Percentiles rank a stretch among this genome's conserved stretches.
These are phyloP conservation scores for Sepioteuthis lessoniana DNA, from an alignment of 2,888 invertebrate species.

Conservation along the genomic window DNA sequence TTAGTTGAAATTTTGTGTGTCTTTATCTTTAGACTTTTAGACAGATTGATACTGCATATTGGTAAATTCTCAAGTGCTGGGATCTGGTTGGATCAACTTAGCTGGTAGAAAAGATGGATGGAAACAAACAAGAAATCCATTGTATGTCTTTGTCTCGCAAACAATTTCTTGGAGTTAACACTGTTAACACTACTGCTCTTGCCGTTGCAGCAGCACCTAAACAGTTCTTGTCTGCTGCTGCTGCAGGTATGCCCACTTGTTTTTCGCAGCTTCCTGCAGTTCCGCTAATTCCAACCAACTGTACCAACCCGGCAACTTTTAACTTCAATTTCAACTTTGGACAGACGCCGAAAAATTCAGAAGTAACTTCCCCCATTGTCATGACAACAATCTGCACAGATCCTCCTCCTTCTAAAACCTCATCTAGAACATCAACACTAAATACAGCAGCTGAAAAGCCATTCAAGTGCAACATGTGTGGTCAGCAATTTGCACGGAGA, in stretches of 20 bases:
- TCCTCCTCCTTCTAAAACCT: background rate
- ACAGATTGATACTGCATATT: too few relatives aligned
- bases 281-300: background rate
- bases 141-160: slow-evolving; percentile 8
- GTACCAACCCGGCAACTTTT: background rate
- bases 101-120: background rate
- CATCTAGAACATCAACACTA: background rate
- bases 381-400: background rate
- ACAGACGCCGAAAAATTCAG: background rate
- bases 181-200: background rate
- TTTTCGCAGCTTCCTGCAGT: slow-evolving; percentile 12
- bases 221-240: background rate
- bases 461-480: slow-evolving; percentile 36
- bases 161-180: background rate
- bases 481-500: slow-evolving; percentile 37
- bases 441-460: background rate
- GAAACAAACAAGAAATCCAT: background rate
- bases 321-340: slow-evolving; percentile 24
- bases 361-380: background rate
- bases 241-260: background rate
- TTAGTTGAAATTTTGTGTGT: too few relatives aligned
- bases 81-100: background rate
- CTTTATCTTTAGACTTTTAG: too few relatives aligned
- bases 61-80: background rate
- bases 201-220: background rate